phyloP scores from a whole-genome alignment of 2,888 invertebrate genomes.

The Neocrepidodera transversa region DNA sequence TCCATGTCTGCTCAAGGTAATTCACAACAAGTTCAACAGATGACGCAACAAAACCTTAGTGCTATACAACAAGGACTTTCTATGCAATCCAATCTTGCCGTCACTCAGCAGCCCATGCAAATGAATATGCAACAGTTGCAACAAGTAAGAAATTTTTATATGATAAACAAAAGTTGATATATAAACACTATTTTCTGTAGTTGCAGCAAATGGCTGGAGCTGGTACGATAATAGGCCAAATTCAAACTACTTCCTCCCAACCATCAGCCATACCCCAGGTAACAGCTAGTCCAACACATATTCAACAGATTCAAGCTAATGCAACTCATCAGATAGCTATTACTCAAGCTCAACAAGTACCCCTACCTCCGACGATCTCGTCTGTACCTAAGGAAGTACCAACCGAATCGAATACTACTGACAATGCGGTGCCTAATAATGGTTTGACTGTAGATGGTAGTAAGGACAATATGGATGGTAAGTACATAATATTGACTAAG shows the following conservation, averaged over 20 bases:
- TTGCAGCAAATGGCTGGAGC: slow-evolving; percentile 62
- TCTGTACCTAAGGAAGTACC: slow-evolving; percentile 22
- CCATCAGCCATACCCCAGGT: slow-evolving; percentile 54
- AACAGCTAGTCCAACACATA: slow-evolving; percentile 50
- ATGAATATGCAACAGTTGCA: slow-evolving; percentile 68
- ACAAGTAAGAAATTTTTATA: slow-evolving; percentile 59
- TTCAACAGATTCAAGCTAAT: slow-evolving; percentile 50
- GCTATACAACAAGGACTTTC: slow-evolving; percentile 67
- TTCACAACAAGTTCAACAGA: slow-evolving; percentile 65
- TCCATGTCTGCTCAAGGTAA: slow-evolving; percentile 66
- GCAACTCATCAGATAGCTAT: slow-evolving; percentile 47
- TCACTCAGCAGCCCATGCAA: slow-evolving; percentile 59
- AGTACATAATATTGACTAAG: slow-evolving; percentile 30
- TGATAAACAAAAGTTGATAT: not conserved
- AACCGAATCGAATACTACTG: slow-evolving; percentile 24
- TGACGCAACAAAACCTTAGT: slow-evolving; percentile 62
- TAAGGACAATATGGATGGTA: slow-evolving; percentile 48
- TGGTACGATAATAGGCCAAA: slow-evolving; percentile 61
- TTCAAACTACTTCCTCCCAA: slow-evolving; percentile 53
- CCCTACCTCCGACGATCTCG: slow-evolving; percentile 51
- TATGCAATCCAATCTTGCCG: slow-evolving; percentile 61
- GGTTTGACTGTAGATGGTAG: slow-evolving; percentile 22
- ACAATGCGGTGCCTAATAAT: slow-evolving; percentile 26
- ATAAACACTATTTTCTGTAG: slow-evolving; percentile 13
- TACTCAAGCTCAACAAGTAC: slow-evolving; percentile 55